Percentiles rank a stretch among this genome's conserved stretches.
Evolutionary conservation across 2,797 vertebrate species (phyloP).

Genomic region (Labeo calbasu): DNA sequence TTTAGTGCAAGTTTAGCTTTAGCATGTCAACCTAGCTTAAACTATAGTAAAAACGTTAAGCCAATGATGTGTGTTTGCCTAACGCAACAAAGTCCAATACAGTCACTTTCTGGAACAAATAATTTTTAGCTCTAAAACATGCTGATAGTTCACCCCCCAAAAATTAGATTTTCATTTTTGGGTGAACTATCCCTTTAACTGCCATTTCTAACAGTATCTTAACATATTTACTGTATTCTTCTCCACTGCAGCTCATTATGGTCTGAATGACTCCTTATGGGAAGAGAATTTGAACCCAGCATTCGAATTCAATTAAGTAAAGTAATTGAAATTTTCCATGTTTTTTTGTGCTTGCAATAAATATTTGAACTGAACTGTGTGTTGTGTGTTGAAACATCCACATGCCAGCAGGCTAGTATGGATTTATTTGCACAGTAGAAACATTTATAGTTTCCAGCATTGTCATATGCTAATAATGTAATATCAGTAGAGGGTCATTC

Average conservation of each 20-base stretch:
- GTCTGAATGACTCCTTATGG: slow-evolving; percentile 37
- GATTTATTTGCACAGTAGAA: neutral
- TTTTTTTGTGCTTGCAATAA: slow-evolving; percentile 13
- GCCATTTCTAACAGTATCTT: neutral
- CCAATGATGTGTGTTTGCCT: neutral
- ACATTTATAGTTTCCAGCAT: neutral
- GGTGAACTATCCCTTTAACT: neutral
- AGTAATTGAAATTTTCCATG: neutral
- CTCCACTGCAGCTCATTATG: slow-evolving; percentile 42
- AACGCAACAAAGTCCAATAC: neutral
- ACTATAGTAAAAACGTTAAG: neutral
- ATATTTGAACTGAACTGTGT: neutral
- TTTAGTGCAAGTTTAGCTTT: neutral
- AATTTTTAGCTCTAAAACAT: neutral
- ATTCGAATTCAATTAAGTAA: slow-evolving; percentile 58
- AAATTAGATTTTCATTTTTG: neutral
- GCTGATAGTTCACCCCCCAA: neutral
- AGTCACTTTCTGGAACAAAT: neutral
- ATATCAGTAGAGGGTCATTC: neutral
- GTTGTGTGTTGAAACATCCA: slow-evolving; percentile 1
- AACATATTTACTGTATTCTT: neutral
- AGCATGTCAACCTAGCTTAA: neutral
- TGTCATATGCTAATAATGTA: neutral
- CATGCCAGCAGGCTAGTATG: neutral
- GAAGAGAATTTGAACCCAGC: slow-evolving; percentile 65